phyloP scores from a whole-genome alignment of 2,888 invertebrate species.

The Nezara viridula region DNA sequence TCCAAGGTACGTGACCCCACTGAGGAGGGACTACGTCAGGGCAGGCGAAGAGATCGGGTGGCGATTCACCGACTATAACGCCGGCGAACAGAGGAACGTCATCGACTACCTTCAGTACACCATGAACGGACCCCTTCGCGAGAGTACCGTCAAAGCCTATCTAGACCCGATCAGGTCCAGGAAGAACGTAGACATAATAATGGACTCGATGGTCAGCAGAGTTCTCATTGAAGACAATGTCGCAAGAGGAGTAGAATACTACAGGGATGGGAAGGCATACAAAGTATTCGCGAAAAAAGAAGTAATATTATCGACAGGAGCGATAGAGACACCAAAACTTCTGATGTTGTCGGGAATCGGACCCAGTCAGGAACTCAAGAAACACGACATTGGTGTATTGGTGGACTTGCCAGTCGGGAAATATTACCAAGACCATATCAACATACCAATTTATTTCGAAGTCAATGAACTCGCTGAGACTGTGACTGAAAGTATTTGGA shows the following conservation, averaged over 20 bases:
- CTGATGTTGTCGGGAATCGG: conserved; percentile 66
- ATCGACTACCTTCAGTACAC: conserved; percentile 74
- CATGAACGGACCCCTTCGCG: conserved; percentile 76
- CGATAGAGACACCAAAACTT: conserved; percentile 65
- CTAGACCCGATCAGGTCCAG: conserved; percentile 66
- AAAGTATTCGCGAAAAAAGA: conserved; percentile 72
- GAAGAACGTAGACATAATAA: conserved; percentile 66
- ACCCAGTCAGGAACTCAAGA: conserved; percentile 64
- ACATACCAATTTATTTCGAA: conserved; percentile 61
- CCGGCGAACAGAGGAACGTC: conserved; percentile 74
- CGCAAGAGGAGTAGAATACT: conserved; percentile 75
- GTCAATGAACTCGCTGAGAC: conserved; percentile 42
- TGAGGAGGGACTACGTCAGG: conserved; percentile 83
- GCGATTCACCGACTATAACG: conserved; percentile 73
- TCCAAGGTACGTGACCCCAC: conserved; percentile 76
- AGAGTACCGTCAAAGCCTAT: conserved; percentile 68
- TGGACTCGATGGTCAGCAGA: conserved; percentile 66
- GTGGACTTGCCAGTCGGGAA: conserved; percentile 65
- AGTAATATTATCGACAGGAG: conserved; percentile 67
- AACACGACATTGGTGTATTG: conserved; percentile 63
- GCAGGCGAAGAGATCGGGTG: conserved; percentile 86
- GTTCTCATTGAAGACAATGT: conserved; percentile 67
- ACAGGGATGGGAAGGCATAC: conserved; percentile 71
- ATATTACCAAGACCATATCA: conserved; percentile 65
- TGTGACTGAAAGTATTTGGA: conserved; percentile 67